Conservation (phyloP, 2,797 vertebrate species). For the Typhlichthys subterraneus region DNA sequence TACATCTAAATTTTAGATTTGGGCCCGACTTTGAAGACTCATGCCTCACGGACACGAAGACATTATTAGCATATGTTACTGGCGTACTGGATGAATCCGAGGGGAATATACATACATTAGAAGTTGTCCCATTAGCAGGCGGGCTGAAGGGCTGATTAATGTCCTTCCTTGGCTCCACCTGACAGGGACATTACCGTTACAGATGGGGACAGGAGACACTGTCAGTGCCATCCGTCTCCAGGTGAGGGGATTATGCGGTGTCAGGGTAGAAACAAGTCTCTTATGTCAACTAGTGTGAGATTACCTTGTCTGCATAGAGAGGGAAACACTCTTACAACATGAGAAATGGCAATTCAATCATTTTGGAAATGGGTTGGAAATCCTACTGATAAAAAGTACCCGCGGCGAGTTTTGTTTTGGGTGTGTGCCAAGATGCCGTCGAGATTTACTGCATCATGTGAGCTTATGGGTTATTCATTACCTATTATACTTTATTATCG, state of each 20-base stretch:
- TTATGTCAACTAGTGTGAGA: slow-evolving; percentile 44
- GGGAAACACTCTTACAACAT: slow-evolving; percentile 49
- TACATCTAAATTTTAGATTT: slow-evolving; percentile 54
- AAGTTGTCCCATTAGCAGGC: slow-evolving; percentile 66
- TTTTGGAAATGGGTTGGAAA: slow-evolving; percentile 41
- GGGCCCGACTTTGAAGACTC: slow-evolving; percentile 63
- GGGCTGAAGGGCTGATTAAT: slow-evolving; percentile 66
- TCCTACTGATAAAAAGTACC: slow-evolving; percentile 53
- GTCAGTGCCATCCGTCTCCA: slow-evolving; percentile 70
- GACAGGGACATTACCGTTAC: slow-evolving; percentile 76
- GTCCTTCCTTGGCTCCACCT: slow-evolving; percentile 64
- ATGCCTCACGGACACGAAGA: slow-evolving; percentile 49
- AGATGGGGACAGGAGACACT: slow-evolving; percentile 74
- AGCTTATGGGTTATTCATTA: slow-evolving; percentile 62
- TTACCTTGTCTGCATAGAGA: slow-evolving; percentile 59
- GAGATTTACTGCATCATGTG: slow-evolving; percentile 46
- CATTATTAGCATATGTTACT: slow-evolving; percentile 70
- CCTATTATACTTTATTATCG: slow-evolving; percentile 60
- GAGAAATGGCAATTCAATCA: slow-evolving; percentile 64
- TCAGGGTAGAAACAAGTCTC: slow-evolving; percentile 33
- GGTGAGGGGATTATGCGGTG: slow-evolving; percentile 54
- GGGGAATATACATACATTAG: slow-evolving; percentile 72
- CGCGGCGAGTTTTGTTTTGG: slow-evolving; percentile 55
- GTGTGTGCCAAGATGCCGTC: slow-evolving; percentile 45
- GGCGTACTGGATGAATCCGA: slow-evolving; percentile 47